Conservation (phyloP, 1,140 invertebrate genomes). For the Panagrolaimus sp. region DNA sequence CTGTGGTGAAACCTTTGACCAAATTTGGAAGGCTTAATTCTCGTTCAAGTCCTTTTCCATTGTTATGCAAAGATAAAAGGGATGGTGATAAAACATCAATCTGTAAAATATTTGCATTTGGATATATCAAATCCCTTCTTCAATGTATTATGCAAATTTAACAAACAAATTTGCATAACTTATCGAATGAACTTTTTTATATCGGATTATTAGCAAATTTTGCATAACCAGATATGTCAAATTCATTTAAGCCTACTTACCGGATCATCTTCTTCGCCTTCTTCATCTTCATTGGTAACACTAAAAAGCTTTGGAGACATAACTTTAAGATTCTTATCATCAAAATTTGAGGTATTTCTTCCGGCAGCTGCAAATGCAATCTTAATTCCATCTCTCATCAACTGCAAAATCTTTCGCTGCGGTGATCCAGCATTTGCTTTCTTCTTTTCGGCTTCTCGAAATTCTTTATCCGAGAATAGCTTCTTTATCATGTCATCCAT, state of each 20-base stretch:
- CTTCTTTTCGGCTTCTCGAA: too few species aligned
- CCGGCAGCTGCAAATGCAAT: constrained; percentile 35
- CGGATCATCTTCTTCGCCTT: constrained; percentile 21
- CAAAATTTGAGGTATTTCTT: constrained; percentile 38
- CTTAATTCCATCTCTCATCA: constrained; percentile 43
- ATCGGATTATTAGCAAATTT: neutral
- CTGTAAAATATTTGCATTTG: constrained; percentile 32
- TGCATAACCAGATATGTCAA: too few species aligned
- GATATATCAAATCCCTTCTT: too few species aligned
- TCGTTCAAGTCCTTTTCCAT: constrained; percentile 32
- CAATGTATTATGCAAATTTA: neutral
- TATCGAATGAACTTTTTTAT: neutral
- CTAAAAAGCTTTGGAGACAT: constrained; percentile 50
- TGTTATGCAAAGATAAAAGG: constrained; percentile 29
- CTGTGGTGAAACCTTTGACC: constrained; percentile 21
- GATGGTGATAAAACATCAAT: constrained; percentile 39
- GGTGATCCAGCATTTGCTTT: too few species aligned
- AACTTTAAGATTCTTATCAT: constrained; percentile 43
- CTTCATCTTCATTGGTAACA: constrained; percentile 32
- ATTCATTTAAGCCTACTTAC: constrained; percentile 16
- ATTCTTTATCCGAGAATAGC: too few species aligned
- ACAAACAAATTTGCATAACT: too few species aligned
- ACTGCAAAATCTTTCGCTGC: neutral
- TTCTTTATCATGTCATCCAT: too few species aligned
- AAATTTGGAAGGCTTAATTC: constrained; percentile 34